phyloP scores from a whole-genome alignment of 53 echinoderm and acorn worm species.

The Paelopatides confundens region DNA sequence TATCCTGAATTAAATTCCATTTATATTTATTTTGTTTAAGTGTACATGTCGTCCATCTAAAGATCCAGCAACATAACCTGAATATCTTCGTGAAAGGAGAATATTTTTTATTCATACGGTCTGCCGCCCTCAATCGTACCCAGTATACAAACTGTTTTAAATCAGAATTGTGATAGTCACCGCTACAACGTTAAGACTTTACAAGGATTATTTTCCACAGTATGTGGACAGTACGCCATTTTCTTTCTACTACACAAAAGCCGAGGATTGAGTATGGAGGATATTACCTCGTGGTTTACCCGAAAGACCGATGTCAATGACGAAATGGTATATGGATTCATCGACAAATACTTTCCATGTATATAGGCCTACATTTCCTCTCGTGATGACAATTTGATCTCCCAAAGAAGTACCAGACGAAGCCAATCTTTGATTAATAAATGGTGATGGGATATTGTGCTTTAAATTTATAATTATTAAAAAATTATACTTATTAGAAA shows the following conservation, averaged over 20 bases:
- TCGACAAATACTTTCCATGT: neutral
- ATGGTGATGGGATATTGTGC: too few species aligned
- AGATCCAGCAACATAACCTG: too few species aligned
- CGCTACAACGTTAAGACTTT: neutral
- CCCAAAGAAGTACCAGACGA: too few species aligned
- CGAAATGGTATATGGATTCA: neutral
- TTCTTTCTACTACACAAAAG: neutral
- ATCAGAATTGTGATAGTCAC: neutral
- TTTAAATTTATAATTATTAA: too few species aligned
- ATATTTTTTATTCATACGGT: slow-evolving; percentile 8
- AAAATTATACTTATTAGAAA: too few species aligned
- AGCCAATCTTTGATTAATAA: too few species aligned
- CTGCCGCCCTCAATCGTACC: neutral
- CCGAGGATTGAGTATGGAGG: neutral
- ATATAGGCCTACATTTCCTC: too few species aligned
- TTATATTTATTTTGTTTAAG: too few species aligned
- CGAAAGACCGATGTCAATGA: neutral
- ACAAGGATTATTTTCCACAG: neutral
- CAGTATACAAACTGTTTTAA: neutral
- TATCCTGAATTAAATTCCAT: too few species aligned
- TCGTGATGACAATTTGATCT: too few species aligned
- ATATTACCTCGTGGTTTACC: neutral
- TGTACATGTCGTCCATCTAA: too few species aligned
- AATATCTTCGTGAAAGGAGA: too few species aligned
- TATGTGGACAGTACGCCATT: neutral